Base-by-base conservation (phyloP, 2,113 vertebrate species). In the Noturus placidus region DNA sequence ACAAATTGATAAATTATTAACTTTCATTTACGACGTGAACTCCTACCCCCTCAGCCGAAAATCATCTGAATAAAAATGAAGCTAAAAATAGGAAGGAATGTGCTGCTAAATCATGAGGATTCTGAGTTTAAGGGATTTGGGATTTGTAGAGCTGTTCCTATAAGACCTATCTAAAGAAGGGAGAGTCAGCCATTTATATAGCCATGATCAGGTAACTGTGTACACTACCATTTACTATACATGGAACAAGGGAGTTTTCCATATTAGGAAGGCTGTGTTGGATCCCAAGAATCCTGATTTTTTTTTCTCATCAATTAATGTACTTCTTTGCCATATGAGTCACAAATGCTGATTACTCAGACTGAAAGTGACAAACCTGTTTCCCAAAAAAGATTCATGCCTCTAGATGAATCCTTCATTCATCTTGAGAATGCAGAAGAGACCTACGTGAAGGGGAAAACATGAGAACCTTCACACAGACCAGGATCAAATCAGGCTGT, bases 61-160 rank as follows among this genome's bases (percentile, higher is more conserved):
- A 35, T 57, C 70, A 46, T 65, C 84, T 83, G 69, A 85, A 87
- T 79, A 46, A 78, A 85, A 88, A 80, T 25, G 38, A 27, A 85
- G 67, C 77, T 90, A 90, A 89, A 89, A 90, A 88, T 89, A 70
- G 67, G 38, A 54, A 67, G 79, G 63, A 83, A 82, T 80, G 63
- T 84, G 70, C 84, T 63, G 63, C 84, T 86, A 76, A 89, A 90
- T 86, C 76, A 54, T 87, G 69, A 89, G 52, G 72, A 42, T 46
- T 9, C 72, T 86, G 65, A 79, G 27, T 15, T 67, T 35, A n/a
- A 20, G 76, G 65, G 79, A 52, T 46, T 52, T 77, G 74, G 84
- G 50, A 27, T 57, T 86, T 82, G 65, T 84, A 63, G 20, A 8
- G 11, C 69, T 84, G 20, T 59, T 80, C 54, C 65, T 84, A 65